Conservation (phyloP, 2,113 vertebrate species). For the Chrysemys picta region DNA sequence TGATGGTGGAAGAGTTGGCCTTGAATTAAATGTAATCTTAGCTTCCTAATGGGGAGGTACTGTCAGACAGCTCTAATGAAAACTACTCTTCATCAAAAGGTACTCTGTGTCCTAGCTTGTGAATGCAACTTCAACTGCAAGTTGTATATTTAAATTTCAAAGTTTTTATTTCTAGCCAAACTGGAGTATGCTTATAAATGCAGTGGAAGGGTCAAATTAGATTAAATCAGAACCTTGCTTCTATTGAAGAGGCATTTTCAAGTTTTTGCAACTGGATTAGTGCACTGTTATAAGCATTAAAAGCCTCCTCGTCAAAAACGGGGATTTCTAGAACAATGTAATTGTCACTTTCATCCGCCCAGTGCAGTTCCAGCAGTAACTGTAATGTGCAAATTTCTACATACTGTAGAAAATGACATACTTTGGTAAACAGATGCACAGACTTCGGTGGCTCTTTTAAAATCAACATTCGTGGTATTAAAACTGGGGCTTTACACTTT, state of each 20-base stretch:
- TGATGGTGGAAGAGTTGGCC: conserved; percentile 48
- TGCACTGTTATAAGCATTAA: conserved; percentile 70
- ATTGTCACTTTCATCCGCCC: conserved; percentile 67
- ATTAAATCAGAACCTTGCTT: conserved; percentile 71
- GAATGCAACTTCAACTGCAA: conserved; percentile 72
- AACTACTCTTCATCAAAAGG: conserved; percentile 76
- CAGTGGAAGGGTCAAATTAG: conserved; percentile 56
- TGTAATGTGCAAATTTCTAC: conserved; percentile 15
- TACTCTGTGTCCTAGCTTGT: conserved; percentile 75
- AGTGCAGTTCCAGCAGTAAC: conserved; percentile 34
- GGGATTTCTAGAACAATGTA: conserved; percentile 67
- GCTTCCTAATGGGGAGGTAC: conserved; percentile 72
- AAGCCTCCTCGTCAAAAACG: conserved; percentile 61
- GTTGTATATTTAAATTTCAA: conserved; percentile 79
- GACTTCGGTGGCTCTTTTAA: not conserved
- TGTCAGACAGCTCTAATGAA: conserved; percentile 76
- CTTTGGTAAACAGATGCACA: not conserved
- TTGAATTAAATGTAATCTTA: conserved; percentile 54
- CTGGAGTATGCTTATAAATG: conserved; percentile 67
- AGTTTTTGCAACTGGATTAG: conserved; percentile 54
- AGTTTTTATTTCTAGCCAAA: conserved; percentile 72
- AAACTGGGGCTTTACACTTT: not conserved
- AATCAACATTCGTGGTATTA: not conserved
- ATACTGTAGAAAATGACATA: not conserved
- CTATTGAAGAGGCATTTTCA: conserved; percentile 64